Percentiles rank a stretch among this genome's conserved stretches.
phyloP scores from a whole-genome alignment of 2,113 vertebrate genomes.

The Cavia porcellus region DNA sequence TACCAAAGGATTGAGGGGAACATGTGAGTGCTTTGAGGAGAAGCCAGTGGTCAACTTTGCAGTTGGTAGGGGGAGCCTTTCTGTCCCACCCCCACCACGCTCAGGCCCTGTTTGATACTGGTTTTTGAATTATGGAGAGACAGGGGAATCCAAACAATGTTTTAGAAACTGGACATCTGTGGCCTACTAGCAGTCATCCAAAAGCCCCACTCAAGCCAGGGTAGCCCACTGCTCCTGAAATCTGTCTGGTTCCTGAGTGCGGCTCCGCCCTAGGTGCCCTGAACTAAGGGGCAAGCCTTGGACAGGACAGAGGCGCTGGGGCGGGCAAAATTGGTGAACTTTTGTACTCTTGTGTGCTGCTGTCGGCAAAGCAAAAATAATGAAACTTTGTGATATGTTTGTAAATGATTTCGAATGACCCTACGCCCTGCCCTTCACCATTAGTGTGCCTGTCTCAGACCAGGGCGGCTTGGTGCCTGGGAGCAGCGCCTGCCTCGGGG shows the following conservation, averaged over 20 bases:
- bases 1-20: background rate
- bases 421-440: conserved; percentile 92
- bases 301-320: conserved; percentile 87
- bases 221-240: conserved; percentile 57
- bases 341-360: conserved; percentile 93
- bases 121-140: conserved; percentile 36
- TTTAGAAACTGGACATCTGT: background rate
- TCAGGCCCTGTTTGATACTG: conserved; percentile 40
- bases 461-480: conserved; percentile 81
- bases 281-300: conserved; percentile 78
- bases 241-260: background rate
- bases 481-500: conserved; percentile 66
- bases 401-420: conserved; percentile 97
- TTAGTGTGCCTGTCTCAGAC: conserved; percentile 87
- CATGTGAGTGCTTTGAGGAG: background rate
- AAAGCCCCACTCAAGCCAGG: background rate
- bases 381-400: conserved; percentile 96
- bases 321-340: conserved; percentile 92
- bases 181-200: background rate
- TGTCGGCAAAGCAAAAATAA: conserved; percentile 94
- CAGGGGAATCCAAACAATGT: conserved; percentile 18
- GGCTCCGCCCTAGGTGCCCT: conserved; percentile 32
- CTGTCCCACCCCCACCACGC: background rate
- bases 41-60: background rate
- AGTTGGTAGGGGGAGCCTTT: background rate